These are phyloP conservation scores for Mnemiopsis leidyi DNA, from an alignment of 37 sponge, comb jelly and placozoan genomes.

Conservation along the genomic window DNA sequence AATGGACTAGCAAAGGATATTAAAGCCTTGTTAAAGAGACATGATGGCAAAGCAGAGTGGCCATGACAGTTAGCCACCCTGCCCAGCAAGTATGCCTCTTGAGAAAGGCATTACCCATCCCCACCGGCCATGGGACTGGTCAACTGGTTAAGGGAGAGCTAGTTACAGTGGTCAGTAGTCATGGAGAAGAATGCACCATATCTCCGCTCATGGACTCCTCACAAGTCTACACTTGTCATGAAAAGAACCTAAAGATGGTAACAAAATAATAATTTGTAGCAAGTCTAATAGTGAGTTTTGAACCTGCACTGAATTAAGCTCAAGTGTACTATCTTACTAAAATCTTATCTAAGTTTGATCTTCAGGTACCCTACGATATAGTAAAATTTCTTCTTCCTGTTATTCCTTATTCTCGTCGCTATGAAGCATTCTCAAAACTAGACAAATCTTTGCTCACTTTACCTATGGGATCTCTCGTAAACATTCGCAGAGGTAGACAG, in stretches of 20 bases:
- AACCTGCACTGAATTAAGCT: too few relatives aligned
- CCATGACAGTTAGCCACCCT: slow-evolving; percentile 1
- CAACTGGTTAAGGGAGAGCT: slow-evolving; percentile 25
- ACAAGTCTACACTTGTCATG: slow-evolving; percentile 24
- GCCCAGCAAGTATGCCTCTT: slow-evolving; percentile 28
- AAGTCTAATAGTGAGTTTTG: too few relatives aligned
- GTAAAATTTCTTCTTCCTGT: slow-evolving; percentile 36
- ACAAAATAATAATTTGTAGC: too few relatives aligned
- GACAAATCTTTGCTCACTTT: not conserved
- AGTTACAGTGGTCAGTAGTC: not conserved
- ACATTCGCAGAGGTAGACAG: not conserved
- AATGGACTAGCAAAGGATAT: not conserved
- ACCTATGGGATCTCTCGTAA: not conserved
- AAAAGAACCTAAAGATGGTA: slow-evolving; percentile 39
- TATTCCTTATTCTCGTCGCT: slow-evolving; percentile 5
- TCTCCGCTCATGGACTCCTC: slow-evolving; percentile 30
- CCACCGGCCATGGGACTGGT: slow-evolving; percentile 32
- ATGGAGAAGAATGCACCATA: slow-evolving; percentile 29
- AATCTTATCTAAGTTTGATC: too few relatives aligned
- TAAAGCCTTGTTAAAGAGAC: not conserved
- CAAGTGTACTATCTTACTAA: too few relatives aligned
- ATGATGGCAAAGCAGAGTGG: not conserved
- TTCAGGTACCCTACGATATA: slow-evolving; percentile 26
- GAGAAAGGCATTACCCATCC: slow-evolving; percentile 7
- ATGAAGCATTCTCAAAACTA: slow-evolving; percentile 46